These are phyloP conservation scores for Micropoecilia bifurca DNA, from an alignment of 2,797 vertebrate genomes.

Conservation along the genomic window DNA sequence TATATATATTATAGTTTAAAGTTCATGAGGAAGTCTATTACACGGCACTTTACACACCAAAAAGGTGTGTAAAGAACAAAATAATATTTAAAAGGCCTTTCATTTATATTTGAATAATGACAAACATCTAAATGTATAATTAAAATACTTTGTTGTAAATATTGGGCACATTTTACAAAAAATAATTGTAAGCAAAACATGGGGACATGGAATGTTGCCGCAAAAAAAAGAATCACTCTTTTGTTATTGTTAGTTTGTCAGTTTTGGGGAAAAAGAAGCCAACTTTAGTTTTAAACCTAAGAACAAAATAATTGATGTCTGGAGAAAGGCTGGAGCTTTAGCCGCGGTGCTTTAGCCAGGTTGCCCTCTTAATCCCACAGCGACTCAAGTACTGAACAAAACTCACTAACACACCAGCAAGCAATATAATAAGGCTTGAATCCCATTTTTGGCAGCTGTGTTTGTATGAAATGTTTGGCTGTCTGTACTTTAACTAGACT, in stretches of 20 bases:
- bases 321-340: conserved; percentile 51
- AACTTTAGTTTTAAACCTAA: conserved; percentile 34
- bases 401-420: conserved; percentile 39
- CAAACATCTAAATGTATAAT: too few species aligned
- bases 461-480: conserved; percentile 55
- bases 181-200: too few species aligned
- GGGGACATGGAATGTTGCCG: too few species aligned
- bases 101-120: too few species aligned
- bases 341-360: conserved; percentile 17
- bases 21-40: too few species aligned
- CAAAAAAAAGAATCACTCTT: too few species aligned
- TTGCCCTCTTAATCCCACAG: conserved; percentile 36
- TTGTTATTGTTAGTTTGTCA: conserved; percentile 1
- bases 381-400: conserved; percentile 31
- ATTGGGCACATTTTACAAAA: too few species aligned
- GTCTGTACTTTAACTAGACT: conserved; percentile 38
- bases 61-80: too few species aligned
- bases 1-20: too few species aligned
- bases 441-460: conserved; percentile 69
- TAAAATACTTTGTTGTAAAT: too few species aligned
- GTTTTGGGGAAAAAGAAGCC: conserved; percentile 14
- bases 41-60: too few species aligned
- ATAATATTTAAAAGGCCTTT: too few species aligned
- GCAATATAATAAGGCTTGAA: conserved; percentile 51
- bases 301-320: conserved; percentile 37